Evolutionary conservation across 2,113 vertebrate genomes (phyloP).

Genomic region (Rynchops niger): DNA sequence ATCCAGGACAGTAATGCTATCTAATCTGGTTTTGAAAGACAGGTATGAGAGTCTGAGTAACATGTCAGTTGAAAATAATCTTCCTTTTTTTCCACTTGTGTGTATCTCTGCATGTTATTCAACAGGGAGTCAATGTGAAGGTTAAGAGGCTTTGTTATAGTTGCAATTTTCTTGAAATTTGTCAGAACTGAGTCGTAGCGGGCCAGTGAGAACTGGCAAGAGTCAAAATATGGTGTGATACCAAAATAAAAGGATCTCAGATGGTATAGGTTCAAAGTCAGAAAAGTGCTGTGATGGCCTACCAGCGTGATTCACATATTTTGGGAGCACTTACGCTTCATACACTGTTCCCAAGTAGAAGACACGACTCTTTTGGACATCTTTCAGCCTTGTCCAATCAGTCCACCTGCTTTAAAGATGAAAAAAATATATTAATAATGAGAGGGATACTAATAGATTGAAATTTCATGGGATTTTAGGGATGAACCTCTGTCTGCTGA

Average conservation of each 20-base stretch:
- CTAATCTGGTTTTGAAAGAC: not conserved
- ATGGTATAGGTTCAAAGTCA: not conserved
- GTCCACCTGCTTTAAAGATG: not conserved
- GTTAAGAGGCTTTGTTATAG: not conserved
- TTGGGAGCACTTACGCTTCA: not conserved
- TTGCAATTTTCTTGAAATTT: not conserved
- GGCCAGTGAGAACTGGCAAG: not conserved
- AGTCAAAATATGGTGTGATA: not conserved
- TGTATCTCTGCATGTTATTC: not conserved
- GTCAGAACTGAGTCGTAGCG: not conserved
- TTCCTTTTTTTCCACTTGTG: not conserved
- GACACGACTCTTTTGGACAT: not conserved
- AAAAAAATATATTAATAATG: not conserved
- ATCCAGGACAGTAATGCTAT: not conserved
- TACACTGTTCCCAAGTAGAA: not conserved
- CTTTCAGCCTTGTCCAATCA: not conserved
- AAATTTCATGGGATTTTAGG: not conserved
- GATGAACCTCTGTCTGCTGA: not conserved
- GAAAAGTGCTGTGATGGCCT: not conserved
- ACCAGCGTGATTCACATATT: not conserved
- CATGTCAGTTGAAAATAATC: not conserved
- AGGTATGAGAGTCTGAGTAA: not conserved
- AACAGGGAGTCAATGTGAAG: rapidly evolving
- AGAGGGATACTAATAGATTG: not conserved
- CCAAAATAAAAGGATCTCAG: not conserved